Base-by-base conservation (phyloP, 2,113 vertebrate genomes). In the Ellobius talpinus region DNA sequence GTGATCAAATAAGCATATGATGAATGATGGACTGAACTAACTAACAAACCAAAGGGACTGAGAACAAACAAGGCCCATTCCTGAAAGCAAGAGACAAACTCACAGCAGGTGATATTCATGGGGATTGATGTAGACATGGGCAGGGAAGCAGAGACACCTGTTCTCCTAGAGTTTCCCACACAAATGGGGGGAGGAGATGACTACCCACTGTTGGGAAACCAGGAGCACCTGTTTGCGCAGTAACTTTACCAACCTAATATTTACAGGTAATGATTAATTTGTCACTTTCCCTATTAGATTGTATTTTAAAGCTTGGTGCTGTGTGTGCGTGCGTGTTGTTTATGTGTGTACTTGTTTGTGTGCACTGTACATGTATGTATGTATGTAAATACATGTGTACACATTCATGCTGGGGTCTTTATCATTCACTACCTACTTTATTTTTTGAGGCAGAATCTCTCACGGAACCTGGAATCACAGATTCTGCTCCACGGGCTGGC, bases 1-100 rank as follows among this genome's bases (percentile, higher is more conserved):
- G n/a, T 2, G 19, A 45, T 63, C 81, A 39, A 26, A 21, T 3
- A 74, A 85, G 65, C 13, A 79, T 12, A 24, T 42, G 86, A 50
- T 52, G 26, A 33, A 89, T 58, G 81, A 55, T 6, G 2, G 63
- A 81, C 6, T 65, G 45, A 89, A 84, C 26, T 5, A 90, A 77
- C 50, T 5, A 90, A 77, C 50, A 93, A 36, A 76, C 33, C 33
- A 29, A 36, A 90, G 66, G 13, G 29, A 36, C 55, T 93, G 42
- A 6, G 47, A 12, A 26, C 77, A 84, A 50, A 61, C 36, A 17
- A 91, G 61, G 87, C 65, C 76, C 21, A 45, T 63, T 84, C 47
- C 29, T 36, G 66, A 90, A 74, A 84, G 70, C 39, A 87, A 39
- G 33, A 89, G 45, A 82, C 84, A 94, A 88, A 94, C 47, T 93